A percentile compares a stretch with the other conserved stretches of the same genome.
Evolutionary conservation across 2,888 invertebrate genomes (phyloP).

Genomic region (Palloptera scutellata): DNA sequence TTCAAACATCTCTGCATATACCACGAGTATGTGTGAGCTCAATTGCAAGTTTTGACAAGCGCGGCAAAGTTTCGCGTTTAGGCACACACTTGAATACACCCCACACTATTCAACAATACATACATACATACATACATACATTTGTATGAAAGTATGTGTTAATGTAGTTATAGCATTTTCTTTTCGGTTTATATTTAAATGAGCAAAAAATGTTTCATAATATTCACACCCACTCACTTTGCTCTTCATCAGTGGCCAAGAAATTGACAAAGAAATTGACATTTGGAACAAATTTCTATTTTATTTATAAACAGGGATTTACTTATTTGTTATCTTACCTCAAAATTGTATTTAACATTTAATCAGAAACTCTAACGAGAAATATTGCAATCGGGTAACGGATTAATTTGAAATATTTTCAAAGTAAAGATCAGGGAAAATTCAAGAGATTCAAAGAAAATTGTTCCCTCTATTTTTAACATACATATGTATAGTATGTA

Average conservation of each 20-base stretch:
- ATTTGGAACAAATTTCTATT: conserved; percentile 6
- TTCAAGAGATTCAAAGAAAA: too few species aligned
- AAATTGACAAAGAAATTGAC: conserved; percentile 9
- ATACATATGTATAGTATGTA: too few species aligned
- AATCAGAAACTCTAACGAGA: too few species aligned
- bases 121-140: conserved; percentile 16
- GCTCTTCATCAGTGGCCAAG: conserved; percentile 48
- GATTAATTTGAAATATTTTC: too few species aligned
- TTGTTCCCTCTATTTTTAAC: too few species aligned
- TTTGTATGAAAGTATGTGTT: neutral
- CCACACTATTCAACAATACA: conserved; percentile 8
- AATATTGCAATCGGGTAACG: too few species aligned
- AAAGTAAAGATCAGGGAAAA: too few species aligned
- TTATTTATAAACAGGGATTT: conserved; percentile 9
- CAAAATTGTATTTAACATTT: too few species aligned
- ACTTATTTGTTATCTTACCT: neutral
- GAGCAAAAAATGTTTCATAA: conserved; percentile 24
- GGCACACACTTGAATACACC: conserved; percentile 17
- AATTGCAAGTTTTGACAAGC: too few species aligned
- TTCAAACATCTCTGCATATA: too few species aligned
- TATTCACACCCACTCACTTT: conserved; percentile 40
- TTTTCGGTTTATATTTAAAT: conserved; percentile 11
- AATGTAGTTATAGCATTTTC: conserved; percentile 11
- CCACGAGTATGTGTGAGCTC: too few species aligned
- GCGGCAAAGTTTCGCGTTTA: too few species aligned